phyloP scores from a whole-genome alignment of 2,797 vertebrate genomes.

The Enteromius trimaculatus region DNA sequence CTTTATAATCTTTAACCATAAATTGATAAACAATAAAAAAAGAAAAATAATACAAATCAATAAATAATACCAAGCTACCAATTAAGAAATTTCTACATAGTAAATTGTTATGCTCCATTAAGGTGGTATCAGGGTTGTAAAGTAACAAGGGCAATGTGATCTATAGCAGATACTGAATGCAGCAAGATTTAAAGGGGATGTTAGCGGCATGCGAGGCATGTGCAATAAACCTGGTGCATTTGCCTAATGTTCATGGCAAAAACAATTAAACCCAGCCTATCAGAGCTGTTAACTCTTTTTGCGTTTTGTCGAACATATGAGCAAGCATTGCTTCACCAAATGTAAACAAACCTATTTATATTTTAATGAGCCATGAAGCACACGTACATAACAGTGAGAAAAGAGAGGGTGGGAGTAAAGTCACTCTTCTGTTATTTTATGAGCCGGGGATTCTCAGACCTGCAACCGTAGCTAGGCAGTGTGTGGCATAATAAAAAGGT shows the following conservation, averaged over 20 bases:
- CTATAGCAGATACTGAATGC: conserved; percentile 48
- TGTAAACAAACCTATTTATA: conserved; percentile 65
- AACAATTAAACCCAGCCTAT: conserved; percentile 61
- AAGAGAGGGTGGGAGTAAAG: conserved; percentile 30
- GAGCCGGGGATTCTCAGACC: conserved; percentile 30
- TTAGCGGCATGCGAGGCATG: conserved; percentile 28
- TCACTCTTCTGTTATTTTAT: conserved; percentile 43
- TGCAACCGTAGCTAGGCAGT: conserved; percentile 17
- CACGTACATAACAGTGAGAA: conserved; percentile 21
- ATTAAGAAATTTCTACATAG: conserved; percentile 33
- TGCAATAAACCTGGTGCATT: conserved; percentile 58
- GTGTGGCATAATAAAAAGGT: conserved; percentile 47
- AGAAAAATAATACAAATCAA: neutral
- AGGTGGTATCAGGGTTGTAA: conserved; percentile 46
- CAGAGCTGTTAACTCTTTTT: conserved; percentile 51
- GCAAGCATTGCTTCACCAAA: conserved; percentile 61
- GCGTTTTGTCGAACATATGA: conserved; percentile 52
- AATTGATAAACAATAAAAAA: neutral
- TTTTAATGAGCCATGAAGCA: conserved; percentile 63
- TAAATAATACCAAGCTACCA: conserved; percentile 3
- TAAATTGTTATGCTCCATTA: conserved; percentile 58
- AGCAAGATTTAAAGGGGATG: conserved; percentile 37
- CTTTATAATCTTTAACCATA: neutral
- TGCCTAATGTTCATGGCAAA: conserved; percentile 58
- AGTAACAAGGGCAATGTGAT: conserved; percentile 53